Evolutionary conservation across 2,888 invertebrate species (phyloP), one percentile per base, ranked within the genome.

Genomic region (Pseudolycoriella hygida): DNA sequence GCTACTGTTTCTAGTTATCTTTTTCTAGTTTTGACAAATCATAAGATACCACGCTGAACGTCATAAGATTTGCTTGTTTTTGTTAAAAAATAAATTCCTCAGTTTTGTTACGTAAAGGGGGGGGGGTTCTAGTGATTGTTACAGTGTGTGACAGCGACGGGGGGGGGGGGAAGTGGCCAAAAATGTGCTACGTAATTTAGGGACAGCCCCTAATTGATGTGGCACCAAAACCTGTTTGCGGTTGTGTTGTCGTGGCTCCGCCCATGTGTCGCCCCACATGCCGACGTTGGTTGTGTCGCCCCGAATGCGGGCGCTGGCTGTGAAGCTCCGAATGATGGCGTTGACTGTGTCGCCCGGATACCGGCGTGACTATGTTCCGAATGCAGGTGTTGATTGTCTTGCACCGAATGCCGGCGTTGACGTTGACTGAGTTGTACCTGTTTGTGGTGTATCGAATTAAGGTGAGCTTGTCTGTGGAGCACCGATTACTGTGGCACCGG

Each of bases 151-250:
- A n/a, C n/a, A n/a, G n/a, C n/a, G n/a, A n/a, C n/a, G n/a, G n/a
- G n/a, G n/a, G n/a, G n/a, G n/a, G n/a, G n/a, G n/a, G n/a, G n/a
- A n/a, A n/a, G n/a, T n/a, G n/a, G n/a, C n/a, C n/a, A n/a, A n/a
- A n/a, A n/a, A n/a, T n/a, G n/a, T n/a, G n/a, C n/a, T n/a, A n/a
- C n/a, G n/a, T n/a, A n/a, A n/a, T n/a, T n/a, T n/a, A n/a, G n/a
- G n/a, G n/a, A n/a, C n/a, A n/a, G n/a, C n/a, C n/a, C n/a, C n/a
- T n/a, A n/a, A n/a, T n/a, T n/a, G n/a, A n/a, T n/a, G n/a, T n/a
- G n/a, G 51, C 45, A 12, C 53, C 54, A 48, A 57, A 56, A 55
- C 32, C 49, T 46, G 12, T 53, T 45, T 18, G 51, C 48, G 8
- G 50, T 30, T 1, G 46, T 46, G 31, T 31, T 31, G 31, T 10